Conservation (phyloP, 2,113 vertebrate genomes). For the Bubo scandiacus region DNA sequence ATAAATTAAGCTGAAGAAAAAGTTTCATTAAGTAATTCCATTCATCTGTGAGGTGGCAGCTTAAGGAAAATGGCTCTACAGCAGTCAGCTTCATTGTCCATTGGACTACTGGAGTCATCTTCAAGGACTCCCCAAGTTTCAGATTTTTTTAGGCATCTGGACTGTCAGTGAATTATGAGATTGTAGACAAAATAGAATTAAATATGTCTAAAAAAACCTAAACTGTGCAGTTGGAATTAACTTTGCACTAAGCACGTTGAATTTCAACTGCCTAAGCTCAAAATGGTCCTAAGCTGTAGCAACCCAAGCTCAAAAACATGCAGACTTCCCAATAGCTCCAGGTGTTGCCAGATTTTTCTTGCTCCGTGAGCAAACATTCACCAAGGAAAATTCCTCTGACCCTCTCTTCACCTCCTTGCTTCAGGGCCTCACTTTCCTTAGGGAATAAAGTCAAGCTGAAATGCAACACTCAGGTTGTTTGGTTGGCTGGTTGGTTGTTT, state of each 20-base stretch:
- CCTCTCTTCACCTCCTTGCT: background rate
- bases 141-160: background rate
- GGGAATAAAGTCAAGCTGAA: background rate
- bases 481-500: background rate
- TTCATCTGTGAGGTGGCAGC: background rate
- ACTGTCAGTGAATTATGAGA: background rate
- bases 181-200: background rate
- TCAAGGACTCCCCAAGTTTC: background rate
- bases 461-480: background rate
- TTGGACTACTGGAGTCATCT: background rate
- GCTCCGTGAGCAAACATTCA: background rate
- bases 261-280: background rate
- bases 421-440: background rate
- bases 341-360: background rate
- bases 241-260: background rate
- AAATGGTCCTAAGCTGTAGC: background rate
- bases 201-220: background rate
- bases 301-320: background rate
- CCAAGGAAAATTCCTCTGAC: slow-evolving; percentile 35
- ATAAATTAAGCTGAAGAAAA: background rate
- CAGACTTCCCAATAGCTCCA: background rate
- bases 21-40: background rate
- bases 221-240: background rate
- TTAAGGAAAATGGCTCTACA: background rate
- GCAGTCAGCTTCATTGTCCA: background rate